Evolutionary conservation across 2,888 invertebrate species (phyloP).

Genomic region (Tenthredo livida): DNA sequence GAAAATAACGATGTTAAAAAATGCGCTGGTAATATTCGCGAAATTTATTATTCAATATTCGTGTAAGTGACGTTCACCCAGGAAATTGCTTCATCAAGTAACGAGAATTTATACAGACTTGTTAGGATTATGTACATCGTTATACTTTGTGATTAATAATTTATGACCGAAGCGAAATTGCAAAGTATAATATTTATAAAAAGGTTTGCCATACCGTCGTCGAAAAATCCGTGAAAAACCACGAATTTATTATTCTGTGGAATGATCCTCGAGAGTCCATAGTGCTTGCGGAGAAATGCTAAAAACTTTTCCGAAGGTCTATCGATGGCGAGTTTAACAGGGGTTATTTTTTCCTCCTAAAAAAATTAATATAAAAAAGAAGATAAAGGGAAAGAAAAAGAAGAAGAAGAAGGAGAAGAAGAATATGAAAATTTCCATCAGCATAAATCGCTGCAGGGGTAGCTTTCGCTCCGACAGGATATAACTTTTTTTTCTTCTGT

Average conservation of each 20-base stretch:
- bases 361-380: slow-evolving; percentile 64
- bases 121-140: background rate
- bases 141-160: background rate
- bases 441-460: background rate
- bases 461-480: background rate
- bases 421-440: background rate
- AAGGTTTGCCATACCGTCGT: slow-evolving; percentile 68
- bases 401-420: background rate
- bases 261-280: slow-evolving; percentile 83
- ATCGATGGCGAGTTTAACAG: slow-evolving; percentile 92
- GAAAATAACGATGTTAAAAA: no score
- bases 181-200: background rate
- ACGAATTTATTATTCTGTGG: slow-evolving; percentile 94
- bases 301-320: slow-evolving; percentile 94
- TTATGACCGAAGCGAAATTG: background rate
- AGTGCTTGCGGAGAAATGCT: slow-evolving; percentile 92
- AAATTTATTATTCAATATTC: background rate
- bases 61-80: background rate
- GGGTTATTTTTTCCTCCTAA: slow-evolving; percentile 84
- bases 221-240: slow-evolving; percentile 90
- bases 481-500: background rate
- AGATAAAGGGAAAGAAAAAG: background rate
- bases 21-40: background rate
- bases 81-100: background rate
- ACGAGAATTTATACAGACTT: background rate